Evolutionary conservation across 1,140 invertebrate genomes (phyloP), one percentile per base, ranked within the genome.

Genomic region (Rhyzopertha dominica): DNA sequence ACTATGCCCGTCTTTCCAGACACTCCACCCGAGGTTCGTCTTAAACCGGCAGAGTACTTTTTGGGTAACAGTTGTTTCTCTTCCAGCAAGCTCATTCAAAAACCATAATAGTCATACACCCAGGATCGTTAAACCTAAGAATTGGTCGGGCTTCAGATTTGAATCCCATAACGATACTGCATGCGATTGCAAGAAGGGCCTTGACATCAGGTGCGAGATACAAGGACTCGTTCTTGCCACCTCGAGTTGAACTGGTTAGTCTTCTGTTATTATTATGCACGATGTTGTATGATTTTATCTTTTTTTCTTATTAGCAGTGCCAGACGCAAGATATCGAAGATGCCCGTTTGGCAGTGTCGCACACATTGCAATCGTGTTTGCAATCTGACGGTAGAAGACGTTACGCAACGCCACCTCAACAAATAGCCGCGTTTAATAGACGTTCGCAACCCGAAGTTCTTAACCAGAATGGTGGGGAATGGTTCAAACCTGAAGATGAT

Each of bases 31-130:
- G n/a, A n/a, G n/a, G n/a, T n/a, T n/a, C n/a, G n/a, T n/a, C n/a
- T n/a, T n/a, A n/a, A n/a, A n/a, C n/a, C n/a, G n/a, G n/a, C n/a
- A n/a, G n/a, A n/a, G n/a, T n/a, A n/a, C n/a, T n/a, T n/a, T n/a
- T n/a, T n/a, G n/a, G n/a, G n/a, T n/a, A n/a, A n/a, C n/a, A n/a
- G n/a, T n/a, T n/a, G n/a, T n/a, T n/a, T n/a, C n/a, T n/a, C n/a
- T n/a, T n/a, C n/a, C n/a, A n/a, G 28, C 50, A 53, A 13, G 28
- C 57, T 49, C 82, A 84, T 53, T 78, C 84, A 1, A 83, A 87
- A 54, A 82, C 82, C 19, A 84, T 92, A 20, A 85, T 97, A 28
- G 83, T 96, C n/a, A 92, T 97, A 32, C 92, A 97, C 66, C 92
- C 93, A 37, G 94, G 94, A 5, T 96, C 93, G 0, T 77, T 86